Percentiles rank a stretch among this genome's conserved stretches.
These are phyloP conservation scores for Nineta flava DNA, from an alignment of 2,888 invertebrate species.

Conservation along the genomic window DNA sequence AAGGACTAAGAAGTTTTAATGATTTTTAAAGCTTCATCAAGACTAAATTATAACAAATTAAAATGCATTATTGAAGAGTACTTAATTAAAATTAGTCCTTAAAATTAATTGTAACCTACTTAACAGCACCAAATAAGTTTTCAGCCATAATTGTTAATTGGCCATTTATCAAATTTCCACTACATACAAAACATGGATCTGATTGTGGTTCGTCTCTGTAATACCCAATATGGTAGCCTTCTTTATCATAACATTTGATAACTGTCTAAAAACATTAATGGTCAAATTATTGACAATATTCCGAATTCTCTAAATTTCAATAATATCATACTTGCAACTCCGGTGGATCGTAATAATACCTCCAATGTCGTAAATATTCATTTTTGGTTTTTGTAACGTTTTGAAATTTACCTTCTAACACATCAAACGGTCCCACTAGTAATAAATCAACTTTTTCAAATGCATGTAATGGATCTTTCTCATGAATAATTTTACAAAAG, in stretches of 20 bases:
- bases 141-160: slow-evolving; percentile 54
- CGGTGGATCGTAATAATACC: slow-evolving; percentile 88
- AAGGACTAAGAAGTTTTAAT: too few relatives aligned
- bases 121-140: slow-evolving; percentile 65
- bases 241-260: slow-evolving; percentile 47
- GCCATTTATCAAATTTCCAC: slow-evolving; percentile 48
- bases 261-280: slow-evolving; percentile 42
- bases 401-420: slow-evolving; percentile 46
- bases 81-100: too few relatives aligned
- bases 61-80: too few relatives aligned
- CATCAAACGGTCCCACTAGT: slow-evolving; percentile 80
- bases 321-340: slow-evolving; percentile 57
- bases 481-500: slow-evolving; percentile 42
- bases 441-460: slow-evolving; percentile 49
- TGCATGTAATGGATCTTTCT: slow-evolving; percentile 40
- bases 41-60: too few relatives aligned
- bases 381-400: slow-evolving; percentile 33
- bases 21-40: too few relatives aligned
- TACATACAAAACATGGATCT: slow-evolving; percentile 59
- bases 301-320: too few relatives aligned
- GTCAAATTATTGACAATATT: not conserved
- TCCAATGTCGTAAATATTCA: slow-evolving; percentile 58
- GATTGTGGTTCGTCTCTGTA: slow-evolving; percentile 70
- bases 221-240: slow-evolving; percentile 76
- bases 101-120: slow-evolving; percentile 44